These are phyloP conservation scores for Stegodyphus mimosarum DNA, from an alignment of 1,140 invertebrate genomes.

Conservation along the genomic window DNA sequence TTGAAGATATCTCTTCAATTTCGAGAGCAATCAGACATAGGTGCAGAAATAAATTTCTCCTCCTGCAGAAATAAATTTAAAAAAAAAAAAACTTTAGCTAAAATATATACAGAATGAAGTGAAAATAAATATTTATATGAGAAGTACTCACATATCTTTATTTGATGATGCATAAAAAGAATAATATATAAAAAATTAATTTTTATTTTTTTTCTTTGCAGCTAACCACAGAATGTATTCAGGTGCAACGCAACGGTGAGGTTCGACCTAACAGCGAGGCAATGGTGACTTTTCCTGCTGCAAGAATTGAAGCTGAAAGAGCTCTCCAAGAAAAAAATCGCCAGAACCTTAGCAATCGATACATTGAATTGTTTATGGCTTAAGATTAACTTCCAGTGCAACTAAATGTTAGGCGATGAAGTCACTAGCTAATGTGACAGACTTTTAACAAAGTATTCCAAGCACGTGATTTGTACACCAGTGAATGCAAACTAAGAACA, in stretches of 20 bases:
- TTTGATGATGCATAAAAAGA: neutral
- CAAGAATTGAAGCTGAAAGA: slow-evolving; percentile 72
- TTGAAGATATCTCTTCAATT: no score
- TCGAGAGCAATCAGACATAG: no score
- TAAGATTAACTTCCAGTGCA: slow-evolving; percentile 43
- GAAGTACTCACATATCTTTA: no score
- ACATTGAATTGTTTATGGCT: slow-evolving; percentile 72
- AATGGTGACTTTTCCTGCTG: slow-evolving; percentile 70
- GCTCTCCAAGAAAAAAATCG: slow-evolving; percentile 72
- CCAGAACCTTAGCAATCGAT: slow-evolving; percentile 73
- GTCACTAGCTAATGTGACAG: no score
- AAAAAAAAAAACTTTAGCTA: no score
- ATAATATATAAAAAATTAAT: neutral
- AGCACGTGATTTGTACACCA: slow-evolving; percentile 51
- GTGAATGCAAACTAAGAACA: neutral
- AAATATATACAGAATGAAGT: no score
- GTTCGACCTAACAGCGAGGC: slow-evolving; percentile 72
- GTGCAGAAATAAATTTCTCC: no score
- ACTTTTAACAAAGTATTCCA: slow-evolving; percentile 22
- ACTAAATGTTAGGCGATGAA: neutral
- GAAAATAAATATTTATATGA: no score
- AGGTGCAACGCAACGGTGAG: slow-evolving; percentile 70
- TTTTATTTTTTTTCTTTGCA: slow-evolving; percentile 57
- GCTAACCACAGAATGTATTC: slow-evolving; percentile 73
- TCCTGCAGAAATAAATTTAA: no score